These are phyloP conservation scores for Lordiphosa fenestrarum DNA, from an alignment of 2,888 invertebrate genomes.

Conservation along the genomic window DNA sequence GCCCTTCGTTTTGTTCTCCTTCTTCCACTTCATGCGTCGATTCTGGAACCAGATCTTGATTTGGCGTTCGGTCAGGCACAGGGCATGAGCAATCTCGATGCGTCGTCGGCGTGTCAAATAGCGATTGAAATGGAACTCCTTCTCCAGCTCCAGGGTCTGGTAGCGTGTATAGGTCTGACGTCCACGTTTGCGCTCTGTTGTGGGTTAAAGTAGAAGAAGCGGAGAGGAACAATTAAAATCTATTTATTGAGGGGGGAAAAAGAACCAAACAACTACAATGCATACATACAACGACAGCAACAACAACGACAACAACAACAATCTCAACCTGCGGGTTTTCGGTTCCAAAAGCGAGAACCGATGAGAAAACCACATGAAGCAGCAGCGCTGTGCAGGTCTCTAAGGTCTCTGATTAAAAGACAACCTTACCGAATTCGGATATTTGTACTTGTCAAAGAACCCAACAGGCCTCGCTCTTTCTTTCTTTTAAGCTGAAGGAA, in stretches of 20 bases:
- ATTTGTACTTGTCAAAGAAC: constrained; percentile 80
- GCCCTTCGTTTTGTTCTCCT: constrained; percentile 98
- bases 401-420: constrained; percentile 74
- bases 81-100: constrained; percentile 97
- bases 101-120: constrained; percentile 97
- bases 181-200: constrained; percentile 96
- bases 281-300: constrained; percentile 32
- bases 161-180: constrained; percentile 98
- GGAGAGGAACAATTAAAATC: constrained; percentile 21
- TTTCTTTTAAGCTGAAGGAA: neutral
- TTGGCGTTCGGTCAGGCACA: constrained; percentile 97
- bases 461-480: constrained; percentile 73
- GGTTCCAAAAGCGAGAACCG: constrained; percentile 21
- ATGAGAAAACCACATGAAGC: constrained; percentile 60
- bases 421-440: constrained; percentile 77
- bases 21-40: constrained; percentile 99
- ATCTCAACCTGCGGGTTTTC: constrained; percentile 39
- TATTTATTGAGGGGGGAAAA: constrained; percentile 23
- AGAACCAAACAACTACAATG: constrained; percentile 42
- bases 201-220: constrained; percentile 36
- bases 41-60: constrained; percentile 99
- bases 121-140: constrained; percentile 99
- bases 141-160: constrained; percentile 98
- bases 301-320: constrained; percentile 30
- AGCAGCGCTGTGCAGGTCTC: constrained; percentile 42